These are phyloP conservation scores for Mythimna impura DNA, from an alignment of 2,888 invertebrate species.

Conservation along the genomic window DNA sequence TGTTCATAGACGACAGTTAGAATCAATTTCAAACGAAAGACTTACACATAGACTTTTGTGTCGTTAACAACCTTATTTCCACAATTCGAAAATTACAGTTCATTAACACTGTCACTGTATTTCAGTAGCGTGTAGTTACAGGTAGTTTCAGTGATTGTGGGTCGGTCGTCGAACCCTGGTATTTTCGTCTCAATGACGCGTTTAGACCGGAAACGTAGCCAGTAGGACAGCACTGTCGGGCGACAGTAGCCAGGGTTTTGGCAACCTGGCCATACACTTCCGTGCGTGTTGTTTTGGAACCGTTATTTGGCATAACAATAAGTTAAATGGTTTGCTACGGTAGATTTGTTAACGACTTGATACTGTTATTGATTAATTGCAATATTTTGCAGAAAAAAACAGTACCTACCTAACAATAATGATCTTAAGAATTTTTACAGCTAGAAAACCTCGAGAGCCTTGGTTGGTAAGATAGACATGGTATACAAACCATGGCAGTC, in stretches of 20 bases:
- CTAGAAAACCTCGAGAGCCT: too few species aligned
- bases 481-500: too few species aligned
- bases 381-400: background rate
- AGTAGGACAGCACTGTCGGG: slow-evolving; percentile 39
- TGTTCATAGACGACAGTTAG: background rate
- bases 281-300: slow-evolving; percentile 22
- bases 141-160: slow-evolving; percentile 47
- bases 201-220: slow-evolving; percentile 40
- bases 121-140: slow-evolving; percentile 31
- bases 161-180: slow-evolving; percentile 59
- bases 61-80: slow-evolving; percentile 1
- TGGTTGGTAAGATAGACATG: too few species aligned
- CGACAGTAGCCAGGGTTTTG: slow-evolving; percentile 38
- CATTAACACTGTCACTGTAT: slow-evolving; percentile 33
- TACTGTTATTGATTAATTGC: slow-evolving; percentile 34
- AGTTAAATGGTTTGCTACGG: slow-evolving; percentile 29
- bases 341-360: slow-evolving; percentile 32
- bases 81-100: slow-evolving; percentile 30
- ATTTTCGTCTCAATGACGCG: slow-evolving; percentile 55
- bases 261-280: slow-evolving; percentile 35
- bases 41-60: background rate
- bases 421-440: background rate
- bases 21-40: background rate
- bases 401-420: background rate
- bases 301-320: slow-evolving; percentile 36